Evolutionary conservation across 2,888 invertebrate species (phyloP), one percentile per base, ranked within the genome.

Genomic region (Alloplasta piceator): DNA sequence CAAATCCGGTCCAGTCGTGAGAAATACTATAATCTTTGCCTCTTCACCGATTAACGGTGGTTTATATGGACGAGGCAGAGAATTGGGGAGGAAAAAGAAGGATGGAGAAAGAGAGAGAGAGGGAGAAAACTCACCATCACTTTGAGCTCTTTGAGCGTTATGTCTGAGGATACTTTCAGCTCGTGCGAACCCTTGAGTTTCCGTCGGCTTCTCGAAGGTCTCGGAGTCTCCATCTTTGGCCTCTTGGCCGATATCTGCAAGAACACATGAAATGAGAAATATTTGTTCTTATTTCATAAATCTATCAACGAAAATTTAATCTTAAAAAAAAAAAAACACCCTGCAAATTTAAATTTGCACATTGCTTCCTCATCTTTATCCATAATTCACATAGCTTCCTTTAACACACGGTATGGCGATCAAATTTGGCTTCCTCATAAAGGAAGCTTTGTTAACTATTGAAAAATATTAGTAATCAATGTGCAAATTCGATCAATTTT

Each of bases 111-210:
- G 41, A 48, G 12, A 60, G n/a, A 56, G 55, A 64, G 43, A 43
- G 36, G 63, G 36, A 64, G 6, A 56, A 68, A 38, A 85, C 88
- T 88, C 76, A 91, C 91, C 91, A 90, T 89, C 43, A 91, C 87
- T 86, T 91, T 91, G 16, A 91, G 86, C 63, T 91, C 90, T 76
- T 89, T 90, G 46, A 91, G 77, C 9, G 91, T 91, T 73, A 89
- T 91, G 66, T 88, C 89, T 7, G 91, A 91, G 10, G 90, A 91
- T 41, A 91, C 91, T 81, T 90, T 91, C 36, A 91, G 85, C 73
- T 91, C 90, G 78, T 91, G 90, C 38, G 89, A 90, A 43, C 90
- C 90, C 80, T 91, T 90, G 60, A 89, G 78, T 89, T 90, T 91
- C 85, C 91, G 87, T 72, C 91, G 87, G 50, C 89, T 87, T 70